Evolutionary conservation across 1,140 invertebrate species (phyloP).

Genomic region (Rhizoglyphus robini): DNA sequence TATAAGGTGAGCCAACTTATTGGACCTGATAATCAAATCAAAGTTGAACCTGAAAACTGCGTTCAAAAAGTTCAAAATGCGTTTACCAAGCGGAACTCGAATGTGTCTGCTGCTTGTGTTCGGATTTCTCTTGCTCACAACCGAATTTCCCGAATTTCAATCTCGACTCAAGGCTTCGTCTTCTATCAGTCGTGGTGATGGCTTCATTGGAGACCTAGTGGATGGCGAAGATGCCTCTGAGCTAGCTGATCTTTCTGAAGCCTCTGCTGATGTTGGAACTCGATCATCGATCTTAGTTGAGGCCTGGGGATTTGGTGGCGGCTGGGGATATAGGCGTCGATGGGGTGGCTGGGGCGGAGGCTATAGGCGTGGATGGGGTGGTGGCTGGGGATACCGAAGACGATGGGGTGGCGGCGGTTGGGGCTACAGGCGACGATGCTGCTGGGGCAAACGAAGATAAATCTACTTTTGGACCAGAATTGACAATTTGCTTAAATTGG

Average conservation of each 20-base stretch:
- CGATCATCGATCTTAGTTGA: neutral
- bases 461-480: too few species aligned
- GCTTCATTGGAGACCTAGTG: neutral
- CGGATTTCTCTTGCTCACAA: neutral
- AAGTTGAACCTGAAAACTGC: too few species aligned
- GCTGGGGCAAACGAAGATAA: too few species aligned
- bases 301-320: neutral
- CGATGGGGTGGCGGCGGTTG: neutral
- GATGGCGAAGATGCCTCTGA: neutral
- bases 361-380: neutral
- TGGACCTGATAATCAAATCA: too few species aligned
- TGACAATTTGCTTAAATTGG: too few species aligned
- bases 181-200: neutral
- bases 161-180: too few species aligned
- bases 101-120: neutral
- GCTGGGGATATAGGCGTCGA: neutral
- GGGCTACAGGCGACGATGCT: too few species aligned
- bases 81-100: conserved; percentile 5
- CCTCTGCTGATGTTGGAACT: neutral
- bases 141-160: conserved; percentile 4
- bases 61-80: neutral
- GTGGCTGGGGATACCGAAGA: neutral
- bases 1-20: too few species aligned
- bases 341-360: neutral
- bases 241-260: neutral